Evolutionary conservation across 1,140 invertebrate genomes (phyloP).

Genomic region (Nephotettix cincticeps): DNA sequence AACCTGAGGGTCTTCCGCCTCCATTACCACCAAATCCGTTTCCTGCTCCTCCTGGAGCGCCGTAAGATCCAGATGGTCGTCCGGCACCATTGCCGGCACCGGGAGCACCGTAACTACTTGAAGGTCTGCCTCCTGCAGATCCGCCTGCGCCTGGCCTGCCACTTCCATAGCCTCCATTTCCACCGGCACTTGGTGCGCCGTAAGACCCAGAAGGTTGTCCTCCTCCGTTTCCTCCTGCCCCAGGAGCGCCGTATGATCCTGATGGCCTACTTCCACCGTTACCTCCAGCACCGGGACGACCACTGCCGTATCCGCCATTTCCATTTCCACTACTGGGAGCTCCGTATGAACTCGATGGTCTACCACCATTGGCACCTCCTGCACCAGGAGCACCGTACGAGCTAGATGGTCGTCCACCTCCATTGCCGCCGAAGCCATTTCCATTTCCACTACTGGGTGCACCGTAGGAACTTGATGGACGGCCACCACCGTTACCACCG

Average conservation of each 20-base stretch:
- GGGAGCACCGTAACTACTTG: conserved; percentile 37
- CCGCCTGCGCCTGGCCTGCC: conserved; percentile 29
- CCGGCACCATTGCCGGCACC: conserved; percentile 41
- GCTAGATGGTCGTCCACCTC: conserved; percentile 43
- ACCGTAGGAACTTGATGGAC: conserved; percentile 20
- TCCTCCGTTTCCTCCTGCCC: conserved; percentile 30
- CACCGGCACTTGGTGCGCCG: conserved; percentile 44
- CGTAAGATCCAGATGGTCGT: conserved; percentile 46
- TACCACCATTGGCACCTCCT: neutral
- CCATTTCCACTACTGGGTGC: conserved; percentile 2
- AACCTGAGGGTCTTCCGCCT: conserved; percentile 44
- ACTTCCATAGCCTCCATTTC: conserved; percentile 38
- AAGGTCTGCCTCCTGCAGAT: conserved; percentile 33
- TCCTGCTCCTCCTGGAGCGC: conserved; percentile 42
- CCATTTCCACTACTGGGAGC: conserved; percentile 34
- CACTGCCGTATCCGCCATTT: conserved; percentile 34
- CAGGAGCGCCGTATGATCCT: conserved; percentile 44
- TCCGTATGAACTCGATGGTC: conserved; percentile 7
- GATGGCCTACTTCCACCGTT: conserved; percentile 43
- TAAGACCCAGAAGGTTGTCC: conserved; percentile 43
- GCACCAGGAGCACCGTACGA: conserved; percentile 28
- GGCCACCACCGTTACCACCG: conserved; percentile 7
- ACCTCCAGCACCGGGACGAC: conserved; percentile 35
- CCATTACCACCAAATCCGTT: conserved; percentile 24
- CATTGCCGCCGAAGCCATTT: conserved; percentile 20